Conservation (phyloP, 1,140 invertebrate species). For the Trialeurodes vaporariorum region DNA sequence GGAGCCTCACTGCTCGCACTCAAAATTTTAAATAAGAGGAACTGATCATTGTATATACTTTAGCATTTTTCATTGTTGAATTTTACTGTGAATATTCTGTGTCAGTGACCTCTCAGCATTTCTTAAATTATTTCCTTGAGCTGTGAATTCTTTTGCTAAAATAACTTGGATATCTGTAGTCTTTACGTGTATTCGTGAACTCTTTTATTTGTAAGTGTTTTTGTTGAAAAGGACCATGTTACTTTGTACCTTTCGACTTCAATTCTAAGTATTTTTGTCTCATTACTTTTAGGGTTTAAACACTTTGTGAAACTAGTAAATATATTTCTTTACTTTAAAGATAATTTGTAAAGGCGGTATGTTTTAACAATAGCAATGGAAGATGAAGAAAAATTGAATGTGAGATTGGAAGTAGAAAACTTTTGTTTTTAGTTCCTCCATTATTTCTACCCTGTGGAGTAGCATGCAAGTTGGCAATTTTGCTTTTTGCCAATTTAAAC, state of each 20-base stretch:
- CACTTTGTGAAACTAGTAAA: background rate
- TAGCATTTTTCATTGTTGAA: background rate
- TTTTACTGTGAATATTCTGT: background rate
- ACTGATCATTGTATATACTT: background rate
- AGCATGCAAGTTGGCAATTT: background rate
- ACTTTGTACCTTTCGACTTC: background rate
- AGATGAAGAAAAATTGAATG: background rate
- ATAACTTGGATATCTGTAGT: background rate
- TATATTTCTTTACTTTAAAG: background rate
- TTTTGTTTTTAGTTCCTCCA: no score
- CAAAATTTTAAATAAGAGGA: no score
- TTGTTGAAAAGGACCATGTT: background rate
- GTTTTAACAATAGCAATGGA: background rate
- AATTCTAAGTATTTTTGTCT: background rate
- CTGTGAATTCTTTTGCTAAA: background rate
- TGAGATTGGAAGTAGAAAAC: no score
- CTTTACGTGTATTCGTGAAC: background rate
- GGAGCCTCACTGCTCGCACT: no score
- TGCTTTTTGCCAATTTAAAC: background rate
- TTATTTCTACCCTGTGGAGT: no score
- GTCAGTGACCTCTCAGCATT: background rate
- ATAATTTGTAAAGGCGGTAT: background rate
- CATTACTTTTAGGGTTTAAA: background rate
- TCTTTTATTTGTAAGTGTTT: background rate
- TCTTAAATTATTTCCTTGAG: background rate